Conservation (phyloP, 1,140 invertebrate species). For the Chironomus tepperi region DNA sequence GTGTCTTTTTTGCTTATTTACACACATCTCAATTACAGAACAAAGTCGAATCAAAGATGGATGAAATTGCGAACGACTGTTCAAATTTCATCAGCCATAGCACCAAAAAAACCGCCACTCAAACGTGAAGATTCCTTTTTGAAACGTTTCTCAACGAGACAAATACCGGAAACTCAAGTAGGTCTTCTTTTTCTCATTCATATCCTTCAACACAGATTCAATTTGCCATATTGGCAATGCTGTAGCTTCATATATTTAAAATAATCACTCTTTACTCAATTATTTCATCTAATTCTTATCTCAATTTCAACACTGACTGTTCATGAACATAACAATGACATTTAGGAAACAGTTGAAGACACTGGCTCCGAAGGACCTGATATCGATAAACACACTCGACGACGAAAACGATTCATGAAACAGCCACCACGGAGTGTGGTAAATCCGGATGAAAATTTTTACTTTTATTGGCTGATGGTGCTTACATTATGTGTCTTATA, state of each 20-base stretch:
- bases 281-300: background rate
- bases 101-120: conserved; percentile 73
- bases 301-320: too few relatives aligned
- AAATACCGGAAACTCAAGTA: conserved; percentile 79
- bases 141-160: conserved; percentile 85
- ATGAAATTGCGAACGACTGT: conserved; percentile 89
- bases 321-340: too few relatives aligned
- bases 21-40: conserved; percentile 47
- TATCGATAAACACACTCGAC: conserved; percentile 48
- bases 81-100: conserved; percentile 81
- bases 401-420: conserved; percentile 53
- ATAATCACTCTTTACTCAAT: background rate
- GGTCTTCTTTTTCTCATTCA: conserved; percentile 44
- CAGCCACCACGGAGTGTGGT: conserved; percentile 71
- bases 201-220: background rate
- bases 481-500: conserved; percentile 84
- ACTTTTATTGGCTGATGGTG: conserved; percentile 90
- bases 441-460: conserved; percentile 91
- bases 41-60: conserved; percentile 86
- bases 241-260: too few relatives aligned
- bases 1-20: conserved; percentile 25
- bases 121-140: conserved; percentile 92
- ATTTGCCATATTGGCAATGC: too few relatives aligned
- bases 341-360: conserved; percentile 48
- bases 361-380: conserved; percentile 58